These are phyloP conservation scores for Hylyphantes graminicola DNA, from an alignment of 1,140 invertebrate genomes.

Conservation along the genomic window DNA sequence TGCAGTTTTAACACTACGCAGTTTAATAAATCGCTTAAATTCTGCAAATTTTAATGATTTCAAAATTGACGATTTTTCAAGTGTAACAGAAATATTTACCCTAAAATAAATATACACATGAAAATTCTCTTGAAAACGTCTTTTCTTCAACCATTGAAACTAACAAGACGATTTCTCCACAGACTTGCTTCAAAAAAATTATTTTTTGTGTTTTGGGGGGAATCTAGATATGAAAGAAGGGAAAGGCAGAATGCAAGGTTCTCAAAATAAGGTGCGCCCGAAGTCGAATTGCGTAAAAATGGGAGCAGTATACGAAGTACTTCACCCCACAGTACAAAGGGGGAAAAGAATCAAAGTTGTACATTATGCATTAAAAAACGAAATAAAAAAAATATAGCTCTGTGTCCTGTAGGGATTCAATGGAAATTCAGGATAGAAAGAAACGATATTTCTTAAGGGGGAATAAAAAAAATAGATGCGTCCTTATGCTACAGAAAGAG, in stretches of 20 bases:
- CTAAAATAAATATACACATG: too few relatives aligned
- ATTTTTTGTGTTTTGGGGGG: not conserved
- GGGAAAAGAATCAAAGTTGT: slow-evolving; percentile 20
- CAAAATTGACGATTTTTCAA: too few relatives aligned
- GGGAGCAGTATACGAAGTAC: slow-evolving; percentile 1
- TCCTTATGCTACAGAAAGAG: slow-evolving; percentile 5
- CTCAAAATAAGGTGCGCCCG: slow-evolving; percentile 28
- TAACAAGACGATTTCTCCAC: too few relatives aligned
- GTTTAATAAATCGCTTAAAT: too few relatives aligned
- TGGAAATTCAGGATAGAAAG: slow-evolving; percentile 12
- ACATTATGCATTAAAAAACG: not conserved
- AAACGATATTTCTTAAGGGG: slow-evolving; percentile 14
- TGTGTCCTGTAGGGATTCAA: slow-evolving; percentile 23
- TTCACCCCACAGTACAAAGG: slow-evolving; percentile 12
- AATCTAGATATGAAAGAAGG: not conserved
- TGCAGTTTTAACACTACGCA: too few relatives aligned
- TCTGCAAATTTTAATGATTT: too few relatives aligned
- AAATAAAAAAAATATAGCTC: slow-evolving; percentile 7
- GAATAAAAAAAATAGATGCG: not conserved
- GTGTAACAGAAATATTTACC: too few relatives aligned
- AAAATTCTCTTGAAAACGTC: too few relatives aligned
- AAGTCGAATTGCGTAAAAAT: slow-evolving; percentile 26
- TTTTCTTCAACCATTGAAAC: too few relatives aligned
- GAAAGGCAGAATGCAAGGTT: slow-evolving; percentile 12
- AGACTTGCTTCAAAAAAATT: too few relatives aligned